Evolutionary conservation across 2,113 vertebrate species (phyloP).

Genomic region (Thymallus thymallus): DNA sequence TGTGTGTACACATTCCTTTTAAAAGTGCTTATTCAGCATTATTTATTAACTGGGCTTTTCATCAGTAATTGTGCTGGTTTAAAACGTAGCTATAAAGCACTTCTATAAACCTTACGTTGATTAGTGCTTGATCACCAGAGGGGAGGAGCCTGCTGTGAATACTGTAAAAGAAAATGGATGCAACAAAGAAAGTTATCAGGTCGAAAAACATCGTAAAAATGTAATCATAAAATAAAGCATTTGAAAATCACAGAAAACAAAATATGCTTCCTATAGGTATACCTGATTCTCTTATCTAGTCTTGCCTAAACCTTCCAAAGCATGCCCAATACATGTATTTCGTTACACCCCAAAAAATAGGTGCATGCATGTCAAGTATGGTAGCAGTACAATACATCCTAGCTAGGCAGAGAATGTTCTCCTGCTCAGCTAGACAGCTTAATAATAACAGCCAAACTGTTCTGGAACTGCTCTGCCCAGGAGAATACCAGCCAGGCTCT

Average conservation of each 20-base stretch:
- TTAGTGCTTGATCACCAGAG: too few relatives aligned
- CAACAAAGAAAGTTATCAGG: not conserved
- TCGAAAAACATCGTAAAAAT: slow-evolving; percentile 5
- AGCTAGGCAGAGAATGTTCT: slow-evolving; percentile 19
- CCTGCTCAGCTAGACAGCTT: slow-evolving; percentile 14
- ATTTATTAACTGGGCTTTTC: too few relatives aligned
- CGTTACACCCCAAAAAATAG: slow-evolving; percentile 16
- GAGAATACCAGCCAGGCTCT: too few relatives aligned
- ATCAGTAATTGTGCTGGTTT: too few relatives aligned
- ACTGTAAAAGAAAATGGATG: not conserved
- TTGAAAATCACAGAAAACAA: too few relatives aligned
- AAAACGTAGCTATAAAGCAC: too few relatives aligned
- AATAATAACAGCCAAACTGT: slow-evolving; percentile 1
- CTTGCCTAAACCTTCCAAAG: not conserved
- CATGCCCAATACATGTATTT: slow-evolving; percentile 15
- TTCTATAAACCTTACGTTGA: too few relatives aligned
- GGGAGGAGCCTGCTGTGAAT: too few relatives aligned
- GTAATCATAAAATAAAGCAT: too few relatives aligned
- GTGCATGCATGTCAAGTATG: slow-evolving; percentile 9
- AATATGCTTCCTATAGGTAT: slow-evolving; percentile 7
- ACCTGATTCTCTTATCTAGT: not conserved
- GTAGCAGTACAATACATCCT: not conserved
- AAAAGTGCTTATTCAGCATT: too few relatives aligned
- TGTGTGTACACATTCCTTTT: not conserved
- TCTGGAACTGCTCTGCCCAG: slow-evolving; percentile 18